Evolutionary conservation across 2,888 invertebrate species (phyloP), one percentile per base, ranked within the genome.

Genomic region (Drosophila limbata): DNA sequence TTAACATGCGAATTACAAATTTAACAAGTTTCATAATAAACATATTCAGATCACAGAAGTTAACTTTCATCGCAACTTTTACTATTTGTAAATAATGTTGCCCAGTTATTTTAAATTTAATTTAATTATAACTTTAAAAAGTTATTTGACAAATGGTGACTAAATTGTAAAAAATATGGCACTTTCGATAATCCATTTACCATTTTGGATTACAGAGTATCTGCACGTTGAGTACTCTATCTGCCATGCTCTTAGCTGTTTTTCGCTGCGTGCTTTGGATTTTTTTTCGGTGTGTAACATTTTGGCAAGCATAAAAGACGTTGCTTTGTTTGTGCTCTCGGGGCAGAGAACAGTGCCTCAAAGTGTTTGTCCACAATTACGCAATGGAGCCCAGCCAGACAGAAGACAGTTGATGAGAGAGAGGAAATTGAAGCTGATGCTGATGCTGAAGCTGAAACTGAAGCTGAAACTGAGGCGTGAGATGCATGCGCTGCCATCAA

Each of bases 351-450:
- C 68, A 65, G 68, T 44, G 73, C 61, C 70, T 68, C 67, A 65
- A 71, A 88, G 77, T 84, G 69, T 84, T 79, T 83, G 82, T 89
- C 90, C 84, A 79, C 89, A 90, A 85, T 85, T 85, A 90, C 90
- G 90, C 85, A 88, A 78, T 84, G 82, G 63, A 77, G 89, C 62
- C 65, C 53, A 80, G 65, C 53, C 21, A 47, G 19, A 15, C 25
- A 4, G 42, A 17, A 11, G 21, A 53, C 8, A 5, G 47, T 6
- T 3, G 35, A 4, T 33, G 17, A 28, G 28, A 19, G 19, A 1
- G 4, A 15, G 13, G 59, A n/a, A 21, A 28, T 5, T 25, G 25
- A 25, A 25, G 5, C 25, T 25, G 25, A 19, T 19, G 19, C 19
- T 19, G 19, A 19, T 2, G 19, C 31, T 40, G 45, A 25, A 10